A percentile compares a stretch with the other conserved stretches of the same genome.
phyloP scores from a whole-genome alignment of 1,140 invertebrate genomes.

The Gonioctena quinquepunctata region DNA sequence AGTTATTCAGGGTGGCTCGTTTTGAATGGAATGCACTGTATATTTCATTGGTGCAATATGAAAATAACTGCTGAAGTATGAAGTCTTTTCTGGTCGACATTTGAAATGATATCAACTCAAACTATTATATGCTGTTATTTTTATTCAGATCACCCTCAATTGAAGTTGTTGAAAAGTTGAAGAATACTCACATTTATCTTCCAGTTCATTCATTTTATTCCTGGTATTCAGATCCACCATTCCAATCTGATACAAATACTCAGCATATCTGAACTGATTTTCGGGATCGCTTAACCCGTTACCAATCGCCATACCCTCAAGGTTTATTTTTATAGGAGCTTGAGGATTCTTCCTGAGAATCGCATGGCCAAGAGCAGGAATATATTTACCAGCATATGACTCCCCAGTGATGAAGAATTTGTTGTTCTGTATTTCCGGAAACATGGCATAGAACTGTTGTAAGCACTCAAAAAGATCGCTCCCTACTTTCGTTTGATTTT shows the following conservation, averaged over 20 bases:
- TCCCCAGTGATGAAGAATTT: conserved; percentile 80
- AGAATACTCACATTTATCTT: background rate
- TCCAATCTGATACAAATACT: conserved; percentile 76
- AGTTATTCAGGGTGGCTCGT: too few relatives aligned
- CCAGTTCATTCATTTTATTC: conserved; percentile 56
- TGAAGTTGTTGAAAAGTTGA: too few relatives aligned
- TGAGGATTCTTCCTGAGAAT: conserved; percentile 64
- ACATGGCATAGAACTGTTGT: conserved; percentile 72
- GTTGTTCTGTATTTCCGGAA: conserved; percentile 67
- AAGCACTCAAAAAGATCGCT: conserved; percentile 67
- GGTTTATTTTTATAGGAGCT: conserved; percentile 65
- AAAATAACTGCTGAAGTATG: too few relatives aligned
- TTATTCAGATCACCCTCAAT: too few relatives aligned
- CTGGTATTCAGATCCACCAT: conserved; percentile 68
- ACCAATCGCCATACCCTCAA: conserved; percentile 78
- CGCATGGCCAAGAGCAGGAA: conserved; percentile 77
- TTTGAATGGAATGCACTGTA: too few relatives aligned
- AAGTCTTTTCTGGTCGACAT: too few relatives aligned
- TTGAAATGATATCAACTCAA: too few relatives aligned
- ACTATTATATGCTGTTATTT: too few relatives aligned
- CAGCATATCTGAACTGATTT: conserved; percentile 62
- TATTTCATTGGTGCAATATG: too few relatives aligned
- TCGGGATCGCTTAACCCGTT: conserved; percentile 78
- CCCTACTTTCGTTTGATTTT: conserved; percentile 68
- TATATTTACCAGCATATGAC: conserved; percentile 85